These are phyloP conservation scores for Fissipunctia ypsillon DNA, from an alignment of 2,888 invertebrate genomes.

Conservation along the genomic window DNA sequence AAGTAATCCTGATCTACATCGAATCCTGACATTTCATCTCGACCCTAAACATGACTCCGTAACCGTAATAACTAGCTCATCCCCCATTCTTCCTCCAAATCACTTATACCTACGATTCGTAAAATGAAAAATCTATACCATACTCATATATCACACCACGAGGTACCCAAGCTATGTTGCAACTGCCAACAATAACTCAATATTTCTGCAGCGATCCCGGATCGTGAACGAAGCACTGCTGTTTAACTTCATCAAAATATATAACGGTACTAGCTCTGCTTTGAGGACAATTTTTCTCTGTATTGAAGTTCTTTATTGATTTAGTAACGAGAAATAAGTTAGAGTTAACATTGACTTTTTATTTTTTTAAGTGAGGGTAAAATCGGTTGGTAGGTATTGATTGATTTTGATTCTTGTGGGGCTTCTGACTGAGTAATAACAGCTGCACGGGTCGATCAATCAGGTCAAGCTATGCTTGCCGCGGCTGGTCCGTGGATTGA, in stretches of 20 bases:
- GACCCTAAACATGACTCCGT: background rate
- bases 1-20: no score
- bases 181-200: constrained; percentile 68
- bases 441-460: no score
- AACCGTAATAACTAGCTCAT: background rate
- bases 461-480: no score
- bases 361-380: no score
- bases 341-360: constrained; percentile 4
- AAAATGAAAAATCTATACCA: constrained; percentile 20
- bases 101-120: constrained; percentile 10
- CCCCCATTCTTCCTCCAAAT: background rate
- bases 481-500: no score
- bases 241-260: constrained; percentile 67
- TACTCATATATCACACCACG: background rate
- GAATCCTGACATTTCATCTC: background rate
- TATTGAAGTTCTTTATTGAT: constrained; percentile 47
- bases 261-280: constrained; percentile 29
- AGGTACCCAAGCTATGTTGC: background rate
- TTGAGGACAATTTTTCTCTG: constrained; percentile 38
- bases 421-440: no score
- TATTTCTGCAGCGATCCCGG: constrained; percentile 66
- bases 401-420: no score
- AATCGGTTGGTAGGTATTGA: no score
- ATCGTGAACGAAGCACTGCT: constrained; percentile 57
- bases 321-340: constrained; percentile 23